Percentiles rank a stretch among this genome's conserved stretches.
These are phyloP conservation scores for Agonopterix heracliana DNA, from an alignment of 2,888 invertebrate species.

Conservation along the genomic window DNA sequence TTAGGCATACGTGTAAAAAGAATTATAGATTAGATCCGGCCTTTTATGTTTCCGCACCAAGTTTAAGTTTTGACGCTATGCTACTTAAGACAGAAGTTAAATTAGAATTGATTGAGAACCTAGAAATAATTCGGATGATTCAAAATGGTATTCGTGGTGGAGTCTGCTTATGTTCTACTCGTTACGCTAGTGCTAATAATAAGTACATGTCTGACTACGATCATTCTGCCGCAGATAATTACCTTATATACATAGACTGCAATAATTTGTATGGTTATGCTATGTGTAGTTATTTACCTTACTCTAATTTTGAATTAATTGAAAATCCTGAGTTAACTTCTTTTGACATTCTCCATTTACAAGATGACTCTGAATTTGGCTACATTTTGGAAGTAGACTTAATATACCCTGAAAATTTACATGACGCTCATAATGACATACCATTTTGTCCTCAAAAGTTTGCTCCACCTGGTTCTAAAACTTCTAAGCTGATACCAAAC, in stretches of 20 bases:
- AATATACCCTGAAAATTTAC: too few relatives aligned
- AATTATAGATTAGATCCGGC: slow-evolving; percentile 22
- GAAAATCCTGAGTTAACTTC: too few relatives aligned
- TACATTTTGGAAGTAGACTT: too few relatives aligned
- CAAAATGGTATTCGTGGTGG: slow-evolving; percentile 23
- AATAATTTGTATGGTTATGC: slow-evolving; percentile 31
- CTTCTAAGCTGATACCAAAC: too few relatives aligned
- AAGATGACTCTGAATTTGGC: too few relatives aligned
- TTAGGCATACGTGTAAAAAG: slow-evolving; percentile 16
- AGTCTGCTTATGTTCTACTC: slow-evolving; percentile 15
- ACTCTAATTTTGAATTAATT: background rate
- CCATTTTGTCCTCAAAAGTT: too few relatives aligned
- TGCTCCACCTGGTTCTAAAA: too few relatives aligned
- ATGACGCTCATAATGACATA: too few relatives aligned
- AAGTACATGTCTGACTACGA: slow-evolving; percentile 21
- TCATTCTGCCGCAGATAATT: slow-evolving; percentile 12
- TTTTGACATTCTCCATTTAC: too few relatives aligned
- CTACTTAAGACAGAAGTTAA: slow-evolving; percentile 11
- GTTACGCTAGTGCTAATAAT: slow-evolving; percentile 20
- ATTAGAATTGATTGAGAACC: slow-evolving; percentile 18
- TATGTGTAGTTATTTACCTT: slow-evolving; percentile 13
- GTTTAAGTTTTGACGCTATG: slow-evolving; percentile 22
- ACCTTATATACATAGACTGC: slow-evolving; percentile 25
- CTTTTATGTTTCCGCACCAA: slow-evolving; percentile 18
- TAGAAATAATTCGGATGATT: slow-evolving; percentile 19